These are phyloP conservation scores for Campaea margaritaria DNA, from an alignment of 2,888 invertebrate species.

Conservation along the genomic window DNA sequence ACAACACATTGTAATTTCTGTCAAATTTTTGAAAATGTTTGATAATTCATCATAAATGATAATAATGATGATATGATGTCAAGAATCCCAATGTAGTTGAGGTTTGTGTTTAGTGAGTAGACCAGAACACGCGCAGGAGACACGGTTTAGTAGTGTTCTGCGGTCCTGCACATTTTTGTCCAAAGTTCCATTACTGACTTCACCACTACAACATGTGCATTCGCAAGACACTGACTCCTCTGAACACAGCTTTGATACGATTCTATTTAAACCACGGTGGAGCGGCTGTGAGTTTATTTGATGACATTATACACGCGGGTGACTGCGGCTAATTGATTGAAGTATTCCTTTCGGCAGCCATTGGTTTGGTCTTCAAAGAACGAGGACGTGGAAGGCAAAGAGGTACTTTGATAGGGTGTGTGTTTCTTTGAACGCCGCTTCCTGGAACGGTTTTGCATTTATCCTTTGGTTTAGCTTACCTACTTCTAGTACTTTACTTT, in stretches of 20 bases:
- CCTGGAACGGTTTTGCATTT: too few relatives aligned
- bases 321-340: constrained; percentile 30
- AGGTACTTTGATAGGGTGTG: not conserved
- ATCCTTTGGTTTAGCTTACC: too few relatives aligned
- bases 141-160: too few relatives aligned
- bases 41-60: too few relatives aligned
- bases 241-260: constrained; percentile 37
- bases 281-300: constrained; percentile 29
- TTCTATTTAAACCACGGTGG: constrained; percentile 35
- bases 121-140: too few relatives aligned
- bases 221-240: constrained; percentile 25
- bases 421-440: too few relatives aligned
- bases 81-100: too few relatives aligned
- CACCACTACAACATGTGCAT: constrained; percentile 21
- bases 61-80: too few relatives aligned
- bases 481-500: too few relatives aligned
- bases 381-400: not conserved
- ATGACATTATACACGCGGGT: constrained; percentile 32
- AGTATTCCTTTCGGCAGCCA: constrained; percentile 8
- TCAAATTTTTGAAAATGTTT: too few relatives aligned
- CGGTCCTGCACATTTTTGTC: not conserved
- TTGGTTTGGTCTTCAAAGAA: constrained; percentile 10
- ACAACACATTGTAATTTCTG: too few relatives aligned
- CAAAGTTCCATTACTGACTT: constrained; percentile 8
- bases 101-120: too few relatives aligned